A percentile compares a stretch with the other conserved stretches of the same genome.
Evolutionary conservation across 2,888 invertebrate genomes (phyloP).

Genomic region (Caenorhabditis japonica): DNA sequence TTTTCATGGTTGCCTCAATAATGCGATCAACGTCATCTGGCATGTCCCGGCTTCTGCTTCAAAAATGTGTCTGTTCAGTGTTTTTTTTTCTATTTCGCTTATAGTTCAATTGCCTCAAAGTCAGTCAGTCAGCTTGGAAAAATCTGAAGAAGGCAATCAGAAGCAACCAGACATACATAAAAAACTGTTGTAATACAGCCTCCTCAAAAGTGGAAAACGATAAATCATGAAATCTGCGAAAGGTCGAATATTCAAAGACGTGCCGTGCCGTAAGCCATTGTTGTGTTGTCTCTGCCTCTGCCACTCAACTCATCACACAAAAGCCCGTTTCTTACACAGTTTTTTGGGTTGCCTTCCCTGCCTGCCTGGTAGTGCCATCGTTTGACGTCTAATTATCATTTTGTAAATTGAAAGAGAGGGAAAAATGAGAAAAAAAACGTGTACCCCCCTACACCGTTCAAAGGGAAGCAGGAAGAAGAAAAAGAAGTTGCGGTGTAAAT

Average conservation of each 20-base stretch:
- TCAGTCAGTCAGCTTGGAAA: constrained; percentile 3
- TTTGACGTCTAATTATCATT: constrained; percentile 52
- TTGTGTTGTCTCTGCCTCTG: constrained; percentile 33
- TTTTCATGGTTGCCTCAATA: constrained; percentile 5
- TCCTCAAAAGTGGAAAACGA: constrained; percentile 48
- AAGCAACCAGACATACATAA: no score
- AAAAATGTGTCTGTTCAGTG: constrained; percentile 5
- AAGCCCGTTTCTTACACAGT: constrained; percentile 56
- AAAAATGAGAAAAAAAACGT: constrained; percentile 28
- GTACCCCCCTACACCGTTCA: no score
- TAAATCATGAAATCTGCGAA: constrained; percentile 48
- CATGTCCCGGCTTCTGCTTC: not conserved
- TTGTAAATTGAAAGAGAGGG: no score
- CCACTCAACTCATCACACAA: constrained; percentile 48
- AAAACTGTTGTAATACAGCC: constrained; percentile 50
- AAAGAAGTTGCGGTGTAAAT: constrained; percentile 3
- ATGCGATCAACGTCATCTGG: constrained; percentile 33
- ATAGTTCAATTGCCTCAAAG: constrained; percentile 3
- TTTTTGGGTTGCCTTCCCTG: constrained; percentile 37
- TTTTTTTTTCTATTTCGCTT: constrained; percentile 15
- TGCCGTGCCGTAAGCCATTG: constrained; percentile 26
- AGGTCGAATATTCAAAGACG: constrained; percentile 52
- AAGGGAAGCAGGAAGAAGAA: constrained; percentile 11
- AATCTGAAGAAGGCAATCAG: constrained; percentile 5
- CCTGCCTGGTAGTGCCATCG: constrained; percentile 40